Evolutionary conservation across 2,888 invertebrate genomes (phyloP).

Genomic region (Cheilosia vernalis): DNA sequence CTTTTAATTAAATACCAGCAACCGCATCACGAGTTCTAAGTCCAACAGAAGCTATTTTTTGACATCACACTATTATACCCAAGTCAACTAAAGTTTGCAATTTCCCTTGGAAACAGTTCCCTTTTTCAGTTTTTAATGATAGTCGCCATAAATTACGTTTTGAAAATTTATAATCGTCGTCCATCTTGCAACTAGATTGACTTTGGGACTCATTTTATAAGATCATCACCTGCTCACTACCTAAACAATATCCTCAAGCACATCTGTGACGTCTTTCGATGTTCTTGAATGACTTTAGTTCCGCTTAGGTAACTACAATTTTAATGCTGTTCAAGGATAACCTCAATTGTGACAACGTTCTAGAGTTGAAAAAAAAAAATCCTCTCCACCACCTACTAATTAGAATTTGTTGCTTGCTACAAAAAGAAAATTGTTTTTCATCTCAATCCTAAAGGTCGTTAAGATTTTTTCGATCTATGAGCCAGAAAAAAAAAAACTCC

Average conservation of each 20-base stretch:
- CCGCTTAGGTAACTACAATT: slow-evolving; percentile 2
- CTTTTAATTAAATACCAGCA: no score
- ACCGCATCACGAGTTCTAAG: no score
- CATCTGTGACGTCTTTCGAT: background rate
- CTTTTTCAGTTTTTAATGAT: no score
- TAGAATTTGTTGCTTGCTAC: background rate
- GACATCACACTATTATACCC: no score
- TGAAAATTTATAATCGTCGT: no score
- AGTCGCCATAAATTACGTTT: no score
- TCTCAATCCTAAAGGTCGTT: slow-evolving; percentile 64
- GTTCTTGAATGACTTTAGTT: slow-evolving; percentile 12
- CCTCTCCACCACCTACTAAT: slow-evolving; percentile 16
- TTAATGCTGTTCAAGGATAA: slow-evolving; percentile 24
- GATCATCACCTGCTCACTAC: background rate
- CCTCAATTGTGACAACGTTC: background rate
- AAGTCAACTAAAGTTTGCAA: no score
- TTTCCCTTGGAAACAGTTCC: no score
- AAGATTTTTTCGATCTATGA: slow-evolving; percentile 58
- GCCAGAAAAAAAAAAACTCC: slow-evolving; percentile 42
- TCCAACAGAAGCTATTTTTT: no score
- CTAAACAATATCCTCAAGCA: background rate
- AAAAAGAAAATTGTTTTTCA: slow-evolving; percentile 33
- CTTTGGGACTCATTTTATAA: no score
- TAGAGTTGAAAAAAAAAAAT: background rate
- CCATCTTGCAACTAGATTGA: no score